phyloP scores from a whole-genome alignment of 2,113 vertebrate species.

The Triplophysa tibetana region DNA sequence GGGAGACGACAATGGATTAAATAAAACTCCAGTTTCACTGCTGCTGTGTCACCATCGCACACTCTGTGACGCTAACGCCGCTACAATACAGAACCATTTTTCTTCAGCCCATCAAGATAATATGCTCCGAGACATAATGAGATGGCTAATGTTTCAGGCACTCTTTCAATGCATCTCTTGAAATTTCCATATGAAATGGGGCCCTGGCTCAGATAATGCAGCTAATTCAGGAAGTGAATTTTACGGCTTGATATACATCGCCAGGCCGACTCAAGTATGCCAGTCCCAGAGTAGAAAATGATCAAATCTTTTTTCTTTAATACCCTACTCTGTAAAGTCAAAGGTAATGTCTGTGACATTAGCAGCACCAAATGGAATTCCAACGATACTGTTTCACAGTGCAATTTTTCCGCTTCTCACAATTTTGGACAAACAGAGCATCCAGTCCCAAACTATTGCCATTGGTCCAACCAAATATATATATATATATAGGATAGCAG shows the following conservation, averaged over 20 bases:
- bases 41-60: slow-evolving; percentile 84
- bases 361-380: no score
- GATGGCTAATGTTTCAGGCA: slow-evolving; percentile 38
- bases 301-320: background rate
- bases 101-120: slow-evolving; percentile 90
- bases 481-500: no score
- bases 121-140: slow-evolving; percentile 80
- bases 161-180: slow-evolving; percentile 38
- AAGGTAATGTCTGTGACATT: no score
- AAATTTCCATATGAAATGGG: slow-evolving; percentile 41
- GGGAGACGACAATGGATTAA: slow-evolving; percentile 92
- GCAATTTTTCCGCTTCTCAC: no score
- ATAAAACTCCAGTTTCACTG: slow-evolving; percentile 88
- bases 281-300: background rate
- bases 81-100: slow-evolving; percentile 84
- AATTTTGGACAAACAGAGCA: no score
- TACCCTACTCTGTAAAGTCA: no score
- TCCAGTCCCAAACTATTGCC: no score
- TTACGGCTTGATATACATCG: background rate
- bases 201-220: slow-evolving; percentile 27
- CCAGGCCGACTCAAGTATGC: background rate
- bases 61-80: slow-evolving; percentile 81
- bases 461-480: no score
- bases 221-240: slow-evolving; percentile 34
- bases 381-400: no score